Evolutionary conservation across 2,797 vertebrate species (phyloP).

Genomic region (Typhlichthys subterraneus): DNA sequence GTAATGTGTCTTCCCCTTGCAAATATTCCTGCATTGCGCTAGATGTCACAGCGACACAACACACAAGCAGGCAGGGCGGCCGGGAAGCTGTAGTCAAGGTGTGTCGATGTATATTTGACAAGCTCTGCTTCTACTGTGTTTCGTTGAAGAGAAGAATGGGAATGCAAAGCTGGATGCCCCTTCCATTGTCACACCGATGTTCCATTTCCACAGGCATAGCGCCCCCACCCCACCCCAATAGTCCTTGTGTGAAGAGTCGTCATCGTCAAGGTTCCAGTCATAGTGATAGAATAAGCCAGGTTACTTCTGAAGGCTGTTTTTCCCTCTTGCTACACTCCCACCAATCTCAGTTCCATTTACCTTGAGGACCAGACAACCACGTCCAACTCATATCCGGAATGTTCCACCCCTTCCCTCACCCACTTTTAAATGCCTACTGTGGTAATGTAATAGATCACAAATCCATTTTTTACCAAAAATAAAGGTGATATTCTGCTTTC

Average conservation of each 20-base stretch:
- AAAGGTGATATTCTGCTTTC: constrained; percentile 57
- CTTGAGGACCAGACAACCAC: constrained; percentile 36
- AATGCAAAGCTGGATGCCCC: constrained; percentile 46
- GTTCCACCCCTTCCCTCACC: constrained; percentile 23
- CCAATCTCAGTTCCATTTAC: constrained; percentile 30
- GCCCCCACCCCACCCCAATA: constrained; percentile 38
- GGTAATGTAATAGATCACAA: constrained; percentile 59
- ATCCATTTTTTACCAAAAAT: constrained; percentile 63
- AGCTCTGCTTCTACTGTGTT: constrained; percentile 37
- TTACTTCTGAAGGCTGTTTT: constrained; percentile 29
- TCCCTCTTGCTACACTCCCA: constrained; percentile 6
- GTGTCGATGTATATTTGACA: constrained; percentile 28
- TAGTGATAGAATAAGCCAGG: constrained; percentile 40
- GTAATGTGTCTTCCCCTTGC: constrained; percentile 29
- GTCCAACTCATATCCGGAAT: constrained; percentile 16
- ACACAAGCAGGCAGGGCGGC: constrained; percentile 41
- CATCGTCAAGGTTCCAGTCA: constrained; percentile 51
- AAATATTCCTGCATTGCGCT: constrained; percentile 27
- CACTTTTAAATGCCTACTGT: constrained; percentile 46
- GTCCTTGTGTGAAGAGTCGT: constrained; percentile 47
- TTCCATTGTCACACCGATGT: constrained; percentile 26
- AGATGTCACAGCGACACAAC: constrained; percentile 51
- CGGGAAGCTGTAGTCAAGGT: not conserved
- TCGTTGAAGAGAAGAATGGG: constrained; percentile 51
- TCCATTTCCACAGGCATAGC: constrained; percentile 46